Conservation (phyloP, 2,797 vertebrate species). For the Eidolon dupreanum region DNA sequence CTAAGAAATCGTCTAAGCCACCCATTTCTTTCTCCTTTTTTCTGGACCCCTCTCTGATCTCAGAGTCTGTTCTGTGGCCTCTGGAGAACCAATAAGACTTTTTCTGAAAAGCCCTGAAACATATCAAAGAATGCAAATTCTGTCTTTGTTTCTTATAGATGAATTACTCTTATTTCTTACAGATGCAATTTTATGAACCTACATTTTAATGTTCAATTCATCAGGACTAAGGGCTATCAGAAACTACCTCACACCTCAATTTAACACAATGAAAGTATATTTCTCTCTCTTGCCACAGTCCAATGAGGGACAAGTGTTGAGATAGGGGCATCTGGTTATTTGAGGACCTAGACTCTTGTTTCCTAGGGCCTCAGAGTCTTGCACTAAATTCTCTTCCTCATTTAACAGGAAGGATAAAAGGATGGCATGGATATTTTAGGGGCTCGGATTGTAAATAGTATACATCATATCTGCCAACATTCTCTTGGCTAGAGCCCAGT, state of each 20-base stretch:
- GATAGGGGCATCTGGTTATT: not conserved
- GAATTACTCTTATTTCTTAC: not conserved
- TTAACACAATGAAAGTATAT: not conserved
- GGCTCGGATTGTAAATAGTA: not conserved
- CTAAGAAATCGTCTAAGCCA: not conserved
- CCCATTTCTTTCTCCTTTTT: not conserved
- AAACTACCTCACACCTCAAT: not conserved
- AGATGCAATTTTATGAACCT: not conserved
- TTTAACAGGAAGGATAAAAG: not conserved
- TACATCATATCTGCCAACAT: not conserved
- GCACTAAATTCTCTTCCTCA: not conserved
- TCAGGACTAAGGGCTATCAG: not conserved
- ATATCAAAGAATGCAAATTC: not conserved
- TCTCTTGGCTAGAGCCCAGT: not conserved
- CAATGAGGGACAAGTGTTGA: not conserved
- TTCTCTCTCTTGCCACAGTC: not conserved
- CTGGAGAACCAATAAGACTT: not conserved
- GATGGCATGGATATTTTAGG: not conserved
- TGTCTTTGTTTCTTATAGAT: not conserved
- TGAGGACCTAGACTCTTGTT: not conserved
- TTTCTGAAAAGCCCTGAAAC: not conserved
- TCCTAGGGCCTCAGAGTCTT: not conserved
- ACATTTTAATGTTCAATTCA: not conserved
- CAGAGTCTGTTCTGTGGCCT: not conserved
- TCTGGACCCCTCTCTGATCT: not conserved